Evolutionary conservation across 2,797 vertebrate species (phyloP).

Genomic region (Peromyscus melanophrys): DNA sequence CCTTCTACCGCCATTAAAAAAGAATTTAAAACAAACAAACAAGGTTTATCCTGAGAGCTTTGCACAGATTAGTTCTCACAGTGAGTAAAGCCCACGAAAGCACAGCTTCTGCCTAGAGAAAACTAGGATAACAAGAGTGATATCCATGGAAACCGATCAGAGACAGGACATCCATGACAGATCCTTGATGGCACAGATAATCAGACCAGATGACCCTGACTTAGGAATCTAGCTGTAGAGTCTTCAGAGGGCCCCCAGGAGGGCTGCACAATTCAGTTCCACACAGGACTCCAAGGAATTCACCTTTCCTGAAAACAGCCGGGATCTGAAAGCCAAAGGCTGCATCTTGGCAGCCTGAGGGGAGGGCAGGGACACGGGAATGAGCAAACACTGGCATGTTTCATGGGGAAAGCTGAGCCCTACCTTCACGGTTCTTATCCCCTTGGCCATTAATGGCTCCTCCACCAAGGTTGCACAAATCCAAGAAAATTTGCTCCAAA

Average conservation of each 20-base stretch:
- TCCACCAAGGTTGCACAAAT: neutral
- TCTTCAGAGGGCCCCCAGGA: neutral
- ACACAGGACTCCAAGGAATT: neutral
- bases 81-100: constrained; percentile 27
- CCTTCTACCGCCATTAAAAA: constrained; percentile 50
- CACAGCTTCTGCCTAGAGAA: neutral
- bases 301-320: neutral
- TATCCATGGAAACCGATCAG: constrained; percentile 75
- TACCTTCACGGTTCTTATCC: neutral
- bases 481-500: constrained; percentile 2
- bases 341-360: neutral
- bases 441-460: neutral
- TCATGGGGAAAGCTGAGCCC: neutral
- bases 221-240: neutral
- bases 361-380: rapidly evolving
- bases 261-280: neutral
- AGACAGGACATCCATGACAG: constrained; percentile 66
- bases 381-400: rapidly evolving
- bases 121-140: constrained; percentile 42
- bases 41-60: constrained; percentile 63
- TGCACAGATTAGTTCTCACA: neutral
- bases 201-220: neutral
- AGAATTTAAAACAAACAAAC: constrained; percentile 74
- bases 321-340: neutral
- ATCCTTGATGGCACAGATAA: constrained; percentile 41